Conservation (phyloP, 2,113 vertebrate species). For the Cromileptes altivelis region DNA sequence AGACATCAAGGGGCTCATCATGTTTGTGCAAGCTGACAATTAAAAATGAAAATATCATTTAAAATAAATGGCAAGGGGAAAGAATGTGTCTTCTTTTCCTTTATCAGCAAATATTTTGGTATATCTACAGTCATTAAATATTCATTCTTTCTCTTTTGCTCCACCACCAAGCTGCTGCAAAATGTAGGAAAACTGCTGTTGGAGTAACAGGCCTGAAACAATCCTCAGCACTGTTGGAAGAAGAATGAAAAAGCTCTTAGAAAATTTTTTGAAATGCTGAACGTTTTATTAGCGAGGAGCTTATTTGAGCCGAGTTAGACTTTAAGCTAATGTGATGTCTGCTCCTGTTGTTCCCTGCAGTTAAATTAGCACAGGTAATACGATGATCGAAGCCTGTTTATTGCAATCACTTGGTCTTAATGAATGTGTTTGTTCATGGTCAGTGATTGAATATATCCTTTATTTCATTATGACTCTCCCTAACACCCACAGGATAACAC, state of each 20-base stretch:
- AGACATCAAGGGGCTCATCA: background rate
- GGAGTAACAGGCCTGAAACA: background rate
- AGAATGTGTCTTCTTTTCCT: background rate
- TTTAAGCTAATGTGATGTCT: slow-evolving; percentile 49
- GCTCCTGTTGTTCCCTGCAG: slow-evolving; percentile 58
- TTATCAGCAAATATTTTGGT: slow-evolving; percentile 1
- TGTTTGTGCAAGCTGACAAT: background rate
- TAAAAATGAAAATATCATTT: slow-evolving; percentile 8
- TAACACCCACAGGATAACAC: slow-evolving; percentile 50
- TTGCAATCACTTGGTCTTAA: slow-evolving; percentile 71
- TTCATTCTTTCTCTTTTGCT: slow-evolving; percentile 1
- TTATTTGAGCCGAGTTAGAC: slow-evolving; percentile 22
- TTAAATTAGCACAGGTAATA: slow-evolving; percentile 63
- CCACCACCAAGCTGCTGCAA: background rate
- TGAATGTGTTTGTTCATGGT: slow-evolving; percentile 70
- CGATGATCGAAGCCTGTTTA: slow-evolving; percentile 64
- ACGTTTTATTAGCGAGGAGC: slow-evolving; percentile 26
- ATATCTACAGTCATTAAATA: slow-evolving; percentile 27
- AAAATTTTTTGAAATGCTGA: slow-evolving; percentile 27
- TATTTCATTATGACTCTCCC: slow-evolving; percentile 63
- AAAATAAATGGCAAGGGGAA: background rate
- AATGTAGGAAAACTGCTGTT: slow-evolving; percentile 5
- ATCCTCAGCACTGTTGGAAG: slow-evolving; percentile 8
- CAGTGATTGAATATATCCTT: slow-evolving; percentile 68
- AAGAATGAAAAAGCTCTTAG: slow-evolving; percentile 1